Evolutionary conservation across 2,797 vertebrate species (phyloP).

Genomic region (Myripristis jacobus): DNA sequence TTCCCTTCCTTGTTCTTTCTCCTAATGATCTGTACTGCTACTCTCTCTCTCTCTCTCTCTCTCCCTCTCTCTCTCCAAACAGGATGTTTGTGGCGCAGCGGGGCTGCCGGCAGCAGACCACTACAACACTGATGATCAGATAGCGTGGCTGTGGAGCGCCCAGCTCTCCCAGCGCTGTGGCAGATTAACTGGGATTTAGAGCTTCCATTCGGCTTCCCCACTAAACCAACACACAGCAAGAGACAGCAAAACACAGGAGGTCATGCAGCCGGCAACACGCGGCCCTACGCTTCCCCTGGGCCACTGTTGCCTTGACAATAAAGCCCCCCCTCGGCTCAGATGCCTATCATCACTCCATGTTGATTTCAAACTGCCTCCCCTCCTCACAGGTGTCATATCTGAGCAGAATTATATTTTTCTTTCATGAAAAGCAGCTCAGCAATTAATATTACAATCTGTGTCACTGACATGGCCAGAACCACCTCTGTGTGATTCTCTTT

Average conservation of each 20-base stretch:
- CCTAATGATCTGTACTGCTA: neutral
- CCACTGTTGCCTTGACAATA: conserved; percentile 13
- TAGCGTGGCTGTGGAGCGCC: conserved; percentile 67
- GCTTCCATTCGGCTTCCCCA: conserved; percentile 62
- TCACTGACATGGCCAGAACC: conserved; percentile 3
- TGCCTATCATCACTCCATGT: conserved; percentile 2
- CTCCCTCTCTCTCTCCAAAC: conserved; percentile 71
- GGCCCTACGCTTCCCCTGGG: conserved; percentile 31
- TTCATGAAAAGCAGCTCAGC: neutral
- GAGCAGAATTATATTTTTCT: neutral
- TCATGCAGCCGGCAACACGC: conserved; percentile 35
- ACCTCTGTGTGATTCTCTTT: conserved; percentile 10
- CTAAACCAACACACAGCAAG: conserved; percentile 67
- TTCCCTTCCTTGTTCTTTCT: conserved; percentile 13
- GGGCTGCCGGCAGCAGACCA: conserved; percentile 64
- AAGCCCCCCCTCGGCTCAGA: neutral
- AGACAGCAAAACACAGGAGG: conserved; percentile 70
- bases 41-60: conserved; percentile 19
- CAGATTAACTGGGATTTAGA: conserved; percentile 83
- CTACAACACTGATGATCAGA: conserved; percentile 80
- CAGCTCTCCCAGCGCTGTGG: conserved; percentile 70
- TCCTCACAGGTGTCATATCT: neutral
- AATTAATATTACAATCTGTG: conserved; percentile 8
- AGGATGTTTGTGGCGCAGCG: conserved; percentile 84
- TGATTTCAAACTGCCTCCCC: conserved; percentile 24